phyloP scores from a whole-genome alignment of 2,888 invertebrate genomes.

The Lordiphosa andalusiaca region DNA sequence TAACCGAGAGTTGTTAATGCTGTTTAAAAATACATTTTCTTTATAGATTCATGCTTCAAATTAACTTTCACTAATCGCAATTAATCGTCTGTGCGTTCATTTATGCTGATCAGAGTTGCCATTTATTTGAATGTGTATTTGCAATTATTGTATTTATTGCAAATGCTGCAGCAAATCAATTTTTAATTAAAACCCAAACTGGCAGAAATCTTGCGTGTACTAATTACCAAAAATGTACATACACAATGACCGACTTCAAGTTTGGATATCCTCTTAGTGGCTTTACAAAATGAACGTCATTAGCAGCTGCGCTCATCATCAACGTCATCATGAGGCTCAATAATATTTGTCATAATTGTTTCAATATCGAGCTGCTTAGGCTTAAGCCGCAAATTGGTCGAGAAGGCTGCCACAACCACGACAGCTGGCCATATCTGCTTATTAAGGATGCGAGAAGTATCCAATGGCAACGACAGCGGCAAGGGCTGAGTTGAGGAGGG shows the following conservation, averaged over 20 bases:
- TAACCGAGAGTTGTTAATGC: too few relatives aligned
- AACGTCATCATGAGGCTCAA: slow-evolving; percentile 45
- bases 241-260: too few relatives aligned
- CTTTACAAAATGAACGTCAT: slow-evolving; percentile 52
- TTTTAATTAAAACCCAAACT: slow-evolving; percentile 64
- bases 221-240: slow-evolving; percentile 39
- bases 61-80: too few relatives aligned
- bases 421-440: slow-evolving; percentile 48
- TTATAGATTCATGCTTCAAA: too few relatives aligned
- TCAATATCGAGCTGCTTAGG: slow-evolving; percentile 56
- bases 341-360: slow-evolving; percentile 63
- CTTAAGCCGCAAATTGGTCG: slow-evolving; percentile 56
- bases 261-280: slow-evolving; percentile 57
- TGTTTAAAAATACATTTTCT: too few relatives aligned
- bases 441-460: slow-evolving; percentile 31
- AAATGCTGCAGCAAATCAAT: slow-evolving; percentile 54
- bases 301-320: slow-evolving; percentile 53
- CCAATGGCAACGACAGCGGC: slow-evolving; percentile 16
- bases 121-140: slow-evolving; percentile 24
- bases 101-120: slow-evolving; percentile 31
- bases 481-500: background rate
- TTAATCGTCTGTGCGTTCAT: slow-evolving; percentile 1
- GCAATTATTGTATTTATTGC: slow-evolving; percentile 58
- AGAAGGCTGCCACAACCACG: slow-evolving; percentile 17
- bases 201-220: slow-evolving; percentile 21